Percentiles rank a stretch among this genome's conserved stretches.
These are phyloP conservation scores for Drosophila orosa DNA, from an alignment of 1,140 invertebrate species.

Conservation along the genomic window DNA sequence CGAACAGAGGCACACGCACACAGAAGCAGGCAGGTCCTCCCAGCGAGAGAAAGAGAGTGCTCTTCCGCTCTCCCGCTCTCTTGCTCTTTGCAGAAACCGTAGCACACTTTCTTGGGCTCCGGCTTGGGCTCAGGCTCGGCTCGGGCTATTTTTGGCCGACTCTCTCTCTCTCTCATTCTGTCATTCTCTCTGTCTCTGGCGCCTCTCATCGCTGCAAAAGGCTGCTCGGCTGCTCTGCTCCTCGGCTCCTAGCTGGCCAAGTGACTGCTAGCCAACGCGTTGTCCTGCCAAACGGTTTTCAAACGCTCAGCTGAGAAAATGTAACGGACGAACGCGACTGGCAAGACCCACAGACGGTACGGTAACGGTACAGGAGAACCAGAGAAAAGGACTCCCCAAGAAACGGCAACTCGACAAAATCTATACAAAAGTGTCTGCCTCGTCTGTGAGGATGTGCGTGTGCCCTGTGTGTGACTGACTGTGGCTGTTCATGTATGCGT, in stretches of 20 bases:
- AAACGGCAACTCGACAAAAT: slow-evolving; percentile 58
- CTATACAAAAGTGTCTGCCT: slow-evolving; percentile 56
- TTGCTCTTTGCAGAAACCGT: slow-evolving; percentile 60
- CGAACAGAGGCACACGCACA: slow-evolving; percentile 11
- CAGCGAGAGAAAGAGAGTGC: slow-evolving; percentile 9
- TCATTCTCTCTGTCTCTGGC: slow-evolving; percentile 2
- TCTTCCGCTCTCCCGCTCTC: slow-evolving; percentile 1
- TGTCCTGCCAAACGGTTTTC: slow-evolving; percentile 70
- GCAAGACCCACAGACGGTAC: slow-evolving; percentile 49
- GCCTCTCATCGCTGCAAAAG: slow-evolving; percentile 23
- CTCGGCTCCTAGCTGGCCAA: slow-evolving; percentile 52
- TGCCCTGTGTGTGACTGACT: slow-evolving; percentile 22
- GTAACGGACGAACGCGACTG: slow-evolving; percentile 71
- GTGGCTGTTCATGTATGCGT: slow-evolving; percentile 39
- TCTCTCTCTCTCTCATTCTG: slow-evolving; percentile 21
- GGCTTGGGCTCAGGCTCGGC: slow-evolving; percentile 45
- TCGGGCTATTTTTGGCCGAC: slow-evolving; percentile 55
- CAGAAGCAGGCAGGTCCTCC: slow-evolving; percentile 4
- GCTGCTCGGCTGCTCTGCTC: slow-evolving; percentile 18
- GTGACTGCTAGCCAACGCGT: slow-evolving; percentile 48
- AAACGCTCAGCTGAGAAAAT: slow-evolving; percentile 78
- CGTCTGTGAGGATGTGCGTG: slow-evolving; percentile 20
- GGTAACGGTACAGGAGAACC: slow-evolving; percentile 37
- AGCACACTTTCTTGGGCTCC: slow-evolving; percentile 51
- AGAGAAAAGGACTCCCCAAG: slow-evolving; percentile 47